A percentile compares a stretch with the other conserved stretches of the same genome.
These are phyloP conservation scores for Latrodectus elegans DNA, from an alignment of 2,888 invertebrate genomes.

Conservation along the genomic window DNA sequence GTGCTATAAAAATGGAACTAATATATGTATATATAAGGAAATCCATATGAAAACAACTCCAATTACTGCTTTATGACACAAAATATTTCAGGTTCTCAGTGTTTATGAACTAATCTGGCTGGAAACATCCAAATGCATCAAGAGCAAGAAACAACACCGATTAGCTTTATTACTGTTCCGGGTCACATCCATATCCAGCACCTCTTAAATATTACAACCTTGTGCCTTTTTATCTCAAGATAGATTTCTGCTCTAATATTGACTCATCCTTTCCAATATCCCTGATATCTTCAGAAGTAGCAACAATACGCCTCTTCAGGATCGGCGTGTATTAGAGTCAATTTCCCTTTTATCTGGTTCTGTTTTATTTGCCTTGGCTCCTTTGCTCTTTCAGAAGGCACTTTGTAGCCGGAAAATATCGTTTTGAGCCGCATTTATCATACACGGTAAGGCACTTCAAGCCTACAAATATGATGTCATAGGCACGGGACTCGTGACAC, in stretches of 20 bases:
- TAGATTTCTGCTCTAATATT: slow-evolving; percentile 57
- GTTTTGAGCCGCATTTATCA: slow-evolving; percentile 50
- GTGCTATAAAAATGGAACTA: too few relatives aligned
- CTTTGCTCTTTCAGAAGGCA: slow-evolving; percentile 19
- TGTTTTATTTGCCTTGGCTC: slow-evolving; percentile 31
- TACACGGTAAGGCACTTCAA: slow-evolving; percentile 11
- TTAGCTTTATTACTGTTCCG: neutral
- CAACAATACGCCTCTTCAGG: slow-evolving; percentile 16
- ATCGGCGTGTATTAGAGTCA: slow-evolving; percentile 20
- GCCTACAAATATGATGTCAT: slow-evolving; percentile 52
- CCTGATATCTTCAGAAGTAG: slow-evolving; percentile 40
- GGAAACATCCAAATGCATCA: too few relatives aligned
- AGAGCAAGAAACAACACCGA: too few relatives aligned
- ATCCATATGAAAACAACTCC: too few relatives aligned
- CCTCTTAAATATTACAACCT: neutral
- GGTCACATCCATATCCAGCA: neutral
- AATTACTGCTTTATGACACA: too few relatives aligned
- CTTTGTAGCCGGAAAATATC: slow-evolving; percentile 43
- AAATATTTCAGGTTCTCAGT: too few relatives aligned
- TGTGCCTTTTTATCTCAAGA: slow-evolving; percentile 24
- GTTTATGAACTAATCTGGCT: too few relatives aligned
- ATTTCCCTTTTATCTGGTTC: slow-evolving; percentile 19
- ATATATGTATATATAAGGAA: too few relatives aligned
- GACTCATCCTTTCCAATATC: slow-evolving; percentile 50
- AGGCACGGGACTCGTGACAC: slow-evolving; percentile 47